Conservation (phyloP, 2,113 vertebrate genomes). For the Callorhinus ursinus region DNA sequence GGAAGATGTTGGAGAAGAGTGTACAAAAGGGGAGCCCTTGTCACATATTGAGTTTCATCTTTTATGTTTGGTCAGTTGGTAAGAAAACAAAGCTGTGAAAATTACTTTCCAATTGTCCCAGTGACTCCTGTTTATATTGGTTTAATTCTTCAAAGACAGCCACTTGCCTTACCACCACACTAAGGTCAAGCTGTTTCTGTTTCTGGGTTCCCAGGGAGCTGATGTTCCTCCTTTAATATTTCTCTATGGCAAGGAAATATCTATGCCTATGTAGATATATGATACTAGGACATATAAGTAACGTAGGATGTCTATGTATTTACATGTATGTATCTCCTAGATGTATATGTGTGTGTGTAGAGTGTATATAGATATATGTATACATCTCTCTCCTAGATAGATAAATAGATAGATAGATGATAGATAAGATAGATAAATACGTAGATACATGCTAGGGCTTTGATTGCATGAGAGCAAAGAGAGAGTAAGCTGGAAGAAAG, state of each 20-base stretch:
- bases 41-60: slow-evolving; percentile 57
- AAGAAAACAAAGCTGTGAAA: slow-evolving; percentile 72
- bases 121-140: slow-evolving; percentile 43
- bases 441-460: neutral
- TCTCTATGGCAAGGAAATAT: neutral
- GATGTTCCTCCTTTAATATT: neutral
- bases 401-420: neutral
- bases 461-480: neutral
- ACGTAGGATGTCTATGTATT: neutral
- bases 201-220: neutral
- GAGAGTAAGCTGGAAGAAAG: neutral
- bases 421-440: neutral
- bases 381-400: too few relatives aligned
- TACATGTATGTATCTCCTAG: neutral
- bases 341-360: neutral
- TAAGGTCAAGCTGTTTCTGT: neutral
- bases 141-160: slow-evolving; percentile 49
- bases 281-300: neutral
- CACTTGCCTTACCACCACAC: neutral
- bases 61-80: slow-evolving; percentile 64
- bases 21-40: slow-evolving; percentile 50
- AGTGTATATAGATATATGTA: neutral
- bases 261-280: neutral
- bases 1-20: slow-evolving; percentile 52
- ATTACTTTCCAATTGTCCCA: slow-evolving; percentile 51